Evolutionary conservation across 37 sponge, comb jelly and placozoan genomes (phyloP).

Genomic region (Bolinopsis microptera): DNA sequence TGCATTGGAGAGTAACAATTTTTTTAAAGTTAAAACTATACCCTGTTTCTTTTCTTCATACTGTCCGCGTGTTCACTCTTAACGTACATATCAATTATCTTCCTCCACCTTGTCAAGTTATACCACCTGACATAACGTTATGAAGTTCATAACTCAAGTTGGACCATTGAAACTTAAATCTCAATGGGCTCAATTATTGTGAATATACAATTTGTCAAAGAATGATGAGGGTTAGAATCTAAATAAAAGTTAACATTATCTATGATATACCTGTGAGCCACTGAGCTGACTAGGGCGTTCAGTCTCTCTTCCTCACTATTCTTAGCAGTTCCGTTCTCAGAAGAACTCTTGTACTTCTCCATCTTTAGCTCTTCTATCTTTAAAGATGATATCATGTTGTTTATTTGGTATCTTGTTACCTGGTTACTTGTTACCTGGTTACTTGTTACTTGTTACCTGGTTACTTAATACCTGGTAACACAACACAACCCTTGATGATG

Average conservation of each 20-base stretch:
- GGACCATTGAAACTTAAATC: neutral
- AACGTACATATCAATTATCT: conserved; percentile 68
- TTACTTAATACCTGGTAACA: too few species aligned
- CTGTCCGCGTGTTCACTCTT: conserved; percentile 66
- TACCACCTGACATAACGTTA: conserved; percentile 64
- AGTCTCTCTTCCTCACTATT: neutral
- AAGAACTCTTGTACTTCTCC: neutral
- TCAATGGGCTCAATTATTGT: too few species aligned
- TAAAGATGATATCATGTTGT: neutral
- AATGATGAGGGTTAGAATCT: too few species aligned
- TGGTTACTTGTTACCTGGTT: too few species aligned
- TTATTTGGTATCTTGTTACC: neutral
- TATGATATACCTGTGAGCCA: neutral
- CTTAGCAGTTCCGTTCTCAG: neutral
- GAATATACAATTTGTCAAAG: too few species aligned
- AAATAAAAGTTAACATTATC: too few species aligned
- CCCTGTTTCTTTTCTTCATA: conserved; percentile 73
- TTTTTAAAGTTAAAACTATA: too few species aligned
- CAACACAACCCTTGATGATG: too few species aligned
- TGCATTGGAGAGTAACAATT: too few species aligned
- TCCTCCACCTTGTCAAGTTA: conserved; percentile 68
- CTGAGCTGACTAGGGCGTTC: conserved; percentile 5
- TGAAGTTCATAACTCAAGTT: neutral
- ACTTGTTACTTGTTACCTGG: too few species aligned
- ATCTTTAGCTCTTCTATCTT: neutral